These are phyloP conservation scores for Drosophila sp. DNA, from an alignment of 1,140 invertebrate species.

Conservation along the genomic window DNA sequence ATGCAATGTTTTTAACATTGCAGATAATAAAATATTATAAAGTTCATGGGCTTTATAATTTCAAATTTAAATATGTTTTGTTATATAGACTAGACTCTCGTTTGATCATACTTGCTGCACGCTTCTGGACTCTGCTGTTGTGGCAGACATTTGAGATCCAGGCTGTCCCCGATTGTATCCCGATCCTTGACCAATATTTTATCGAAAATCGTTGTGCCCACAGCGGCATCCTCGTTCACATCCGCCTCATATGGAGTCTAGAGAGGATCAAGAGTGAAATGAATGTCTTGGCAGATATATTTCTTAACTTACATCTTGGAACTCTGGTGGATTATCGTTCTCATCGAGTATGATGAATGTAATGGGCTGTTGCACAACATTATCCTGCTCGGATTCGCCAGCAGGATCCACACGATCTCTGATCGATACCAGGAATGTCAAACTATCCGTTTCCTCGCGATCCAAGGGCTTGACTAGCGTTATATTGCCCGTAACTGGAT, in stretches of 20 bases:
- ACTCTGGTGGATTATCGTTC: slow-evolving; percentile 94
- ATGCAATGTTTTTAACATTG: too few relatives aligned
- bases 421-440: slow-evolving; percentile 75
- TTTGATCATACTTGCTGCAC: slow-evolving; percentile 68
- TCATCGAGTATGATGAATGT: slow-evolving; percentile 94
- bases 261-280: background rate
- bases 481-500: slow-evolving; percentile 91
- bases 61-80: too few relatives aligned
- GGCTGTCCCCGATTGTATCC: slow-evolving; percentile 91
- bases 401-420: slow-evolving; percentile 88
- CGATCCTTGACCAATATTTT: slow-evolving; percentile 91
- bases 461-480: slow-evolving; percentile 91
- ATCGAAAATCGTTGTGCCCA: slow-evolving; percentile 90
- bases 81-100: background rate
- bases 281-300: background rate
- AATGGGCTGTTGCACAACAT: slow-evolving; percentile 91
- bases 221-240: slow-evolving; percentile 90
- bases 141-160: slow-evolving; percentile 89
- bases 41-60: too few relatives aligned
- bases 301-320: slow-evolving; percentile 87
- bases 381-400: slow-evolving; percentile 88
- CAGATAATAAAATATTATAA: too few relatives aligned
- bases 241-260: slow-evolving; percentile 92
- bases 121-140: slow-evolving; percentile 79
- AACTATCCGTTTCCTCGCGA: slow-evolving; percentile 89